Evolutionary conservation across 2,888 invertebrate genomes (phyloP).

Genomic region (Gastracanthus pulcherrimus): DNA sequence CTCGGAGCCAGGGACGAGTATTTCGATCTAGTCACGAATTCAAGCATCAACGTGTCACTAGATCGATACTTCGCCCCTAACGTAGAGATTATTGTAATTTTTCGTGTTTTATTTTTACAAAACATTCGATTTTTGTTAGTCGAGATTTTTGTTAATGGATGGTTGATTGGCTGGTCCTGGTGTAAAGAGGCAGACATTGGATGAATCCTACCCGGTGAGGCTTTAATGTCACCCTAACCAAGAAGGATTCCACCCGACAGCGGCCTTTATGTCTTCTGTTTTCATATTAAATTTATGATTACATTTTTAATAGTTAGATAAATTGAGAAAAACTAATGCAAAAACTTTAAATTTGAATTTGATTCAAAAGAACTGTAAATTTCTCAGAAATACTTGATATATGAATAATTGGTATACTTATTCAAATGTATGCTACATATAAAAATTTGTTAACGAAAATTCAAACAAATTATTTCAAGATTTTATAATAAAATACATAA

Average conservation of each 20-base stretch:
- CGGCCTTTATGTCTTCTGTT: slow-evolving; percentile 53
- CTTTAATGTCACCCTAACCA: slow-evolving; percentile 64
- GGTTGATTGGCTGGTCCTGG: not conserved
- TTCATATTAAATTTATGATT: not conserved
- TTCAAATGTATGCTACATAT: no score
- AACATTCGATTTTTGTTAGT: not conserved
- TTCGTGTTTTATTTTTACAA: no score
- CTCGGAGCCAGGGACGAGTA: slow-evolving; percentile 73
- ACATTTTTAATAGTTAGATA: no score
- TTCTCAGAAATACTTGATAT: no score
- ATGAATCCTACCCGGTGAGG: slow-evolving; percentile 77
- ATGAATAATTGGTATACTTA: no score
- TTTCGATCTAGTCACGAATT: slow-evolving; percentile 78
- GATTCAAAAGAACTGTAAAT: no score
- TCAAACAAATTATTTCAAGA: no score
- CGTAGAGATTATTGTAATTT: no score
- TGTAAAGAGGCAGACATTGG: slow-evolving; percentile 65
- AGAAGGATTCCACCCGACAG: slow-evolving; percentile 70
- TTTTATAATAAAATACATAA: no score
- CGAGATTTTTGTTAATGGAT: not conserved
- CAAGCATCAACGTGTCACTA: slow-evolving; percentile 68
- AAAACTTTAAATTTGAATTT: no score
- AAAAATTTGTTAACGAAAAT: no score
- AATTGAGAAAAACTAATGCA: no score
- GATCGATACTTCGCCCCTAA: slow-evolving; percentile 70